Evolutionary conservation across 2,888 invertebrate genomes (phyloP), one percentile per base, ranked within the genome.

Genomic region (Litoditis marina): DNA sequence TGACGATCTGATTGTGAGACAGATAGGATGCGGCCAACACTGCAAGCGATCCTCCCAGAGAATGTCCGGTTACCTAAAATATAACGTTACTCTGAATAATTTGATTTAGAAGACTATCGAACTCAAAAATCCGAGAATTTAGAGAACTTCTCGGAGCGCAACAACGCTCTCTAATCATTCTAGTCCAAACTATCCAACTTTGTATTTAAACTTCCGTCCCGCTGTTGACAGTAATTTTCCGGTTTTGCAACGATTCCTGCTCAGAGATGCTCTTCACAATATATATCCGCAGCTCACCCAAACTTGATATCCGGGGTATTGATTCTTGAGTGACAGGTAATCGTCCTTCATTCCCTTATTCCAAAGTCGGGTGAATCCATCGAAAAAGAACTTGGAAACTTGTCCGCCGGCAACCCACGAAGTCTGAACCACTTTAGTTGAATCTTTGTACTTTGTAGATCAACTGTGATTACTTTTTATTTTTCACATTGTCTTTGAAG

Each of bases 31-130:
- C 74, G 47, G 70, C 67, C 27, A 77, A 63, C 1, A 75, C 67
- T 27, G 77, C 77, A 70, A 77, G 69, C 25, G 77, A 73, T 39
- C 76, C 77, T 44, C 77, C 72, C 42, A 77, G 68, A 30, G 69
- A 71, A 63, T 74, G 76, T 32, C 73, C 73, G 19, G 69, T 71
- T 1, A 59, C 44, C 57, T 57, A 28, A 47, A 57, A 25, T n/a
- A n/a, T n/a, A n/a, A n/a, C n/a, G n/a, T n/a, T n/a, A n/a, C n/a
- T n/a, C n/a, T n/a, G n/a, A n/a, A n/a, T n/a, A n/a, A n/a, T n/a
- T n/a, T n/a, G n/a, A n/a, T n/a, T n/a, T n/a, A n/a, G n/a, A n/a
- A n/a, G n/a, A n/a, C n/a, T n/a, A n/a, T n/a, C n/a, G n/a, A n/a
- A n/a, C n/a, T 19, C 11, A 16, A 13, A n/a, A 16, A 13, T 47